A percentile compares a stretch with the other conserved stretches of the same genome.
Conservation (phyloP, 1,140 invertebrate genomes). For the Leptopilina clavipes region DNA sequence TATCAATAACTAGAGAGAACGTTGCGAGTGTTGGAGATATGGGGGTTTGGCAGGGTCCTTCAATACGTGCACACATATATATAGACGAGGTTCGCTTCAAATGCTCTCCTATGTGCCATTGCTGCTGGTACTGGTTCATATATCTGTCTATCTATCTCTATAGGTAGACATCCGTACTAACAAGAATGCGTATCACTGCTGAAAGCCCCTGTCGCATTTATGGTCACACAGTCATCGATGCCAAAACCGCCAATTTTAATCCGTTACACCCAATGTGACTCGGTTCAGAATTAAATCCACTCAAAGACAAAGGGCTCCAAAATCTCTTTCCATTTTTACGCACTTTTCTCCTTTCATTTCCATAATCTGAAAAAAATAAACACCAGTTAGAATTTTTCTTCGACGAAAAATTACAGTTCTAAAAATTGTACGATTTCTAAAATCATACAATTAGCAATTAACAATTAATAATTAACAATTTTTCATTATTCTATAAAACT, state of each 20-base stretch:
- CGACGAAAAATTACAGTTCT: too few relatives aligned
- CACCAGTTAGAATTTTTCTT: too few relatives aligned
- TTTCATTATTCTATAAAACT: not conserved
- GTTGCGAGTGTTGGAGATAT: slow-evolving; percentile 23
- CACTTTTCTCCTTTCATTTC: too few relatives aligned
- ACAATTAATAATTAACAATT: too few relatives aligned
- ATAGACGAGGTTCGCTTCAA: not conserved
- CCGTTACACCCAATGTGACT: slow-evolving; percentile 11
- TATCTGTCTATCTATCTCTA: slow-evolving; percentile 22
- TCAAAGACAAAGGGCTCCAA: not conserved
- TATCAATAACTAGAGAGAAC: slow-evolving; percentile 55
- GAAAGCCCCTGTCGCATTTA: slow-evolving; percentile 37
- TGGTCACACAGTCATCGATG: slow-evolving; percentile 31
- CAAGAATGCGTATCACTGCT: slow-evolving; percentile 41
- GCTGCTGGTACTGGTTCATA: slow-evolving; percentile 9
- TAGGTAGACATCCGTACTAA: slow-evolving; percentile 33
- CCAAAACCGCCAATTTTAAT: slow-evolving; percentile 26
- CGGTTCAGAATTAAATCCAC: not conserved
- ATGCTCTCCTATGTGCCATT: slow-evolving; percentile 2
- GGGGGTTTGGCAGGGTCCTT: slow-evolving; percentile 26
- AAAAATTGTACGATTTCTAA: too few relatives aligned
- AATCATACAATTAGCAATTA: too few relatives aligned
- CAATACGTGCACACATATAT: not conserved
- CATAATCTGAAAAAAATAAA: too few relatives aligned
- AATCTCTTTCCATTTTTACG: not conserved